Conservation (phyloP, 1,140 invertebrate species). For the Pseudomyrmex sp. region DNA sequence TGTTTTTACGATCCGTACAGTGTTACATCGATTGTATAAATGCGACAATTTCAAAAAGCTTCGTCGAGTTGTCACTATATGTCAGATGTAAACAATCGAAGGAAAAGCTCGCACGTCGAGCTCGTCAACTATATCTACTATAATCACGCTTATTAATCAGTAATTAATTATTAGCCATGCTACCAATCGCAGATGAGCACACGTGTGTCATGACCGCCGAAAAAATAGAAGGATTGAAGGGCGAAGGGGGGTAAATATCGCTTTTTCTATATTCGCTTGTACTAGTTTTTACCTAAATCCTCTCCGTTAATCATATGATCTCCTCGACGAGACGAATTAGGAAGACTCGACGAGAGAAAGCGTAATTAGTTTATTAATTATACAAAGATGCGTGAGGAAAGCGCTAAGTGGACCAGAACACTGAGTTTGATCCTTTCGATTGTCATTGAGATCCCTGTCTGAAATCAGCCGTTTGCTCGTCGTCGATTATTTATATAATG, state of each 20-base stretch:
- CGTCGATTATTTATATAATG: background rate
- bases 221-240: constrained; percentile 36
- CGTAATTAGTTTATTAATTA: constrained; percentile 48
- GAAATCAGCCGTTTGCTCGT: too few relatives aligned
- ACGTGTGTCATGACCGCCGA: constrained; percentile 12
- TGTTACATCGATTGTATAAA: constrained; percentile 14
- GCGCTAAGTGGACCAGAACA: constrained; percentile 46
- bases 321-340: constrained; percentile 73
- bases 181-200: constrained; percentile 3
- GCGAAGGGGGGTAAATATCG: constrained; percentile 7
- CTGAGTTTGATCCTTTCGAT: constrained; percentile 48
- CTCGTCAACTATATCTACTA: constrained; percentile 50
- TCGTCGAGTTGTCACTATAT: constrained; percentile 45
- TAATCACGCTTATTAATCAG: constrained; percentile 57
- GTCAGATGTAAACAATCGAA: constrained; percentile 69
- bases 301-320: background rate
- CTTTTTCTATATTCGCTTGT: constrained; percentile 13
- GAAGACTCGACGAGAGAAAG: constrained; percentile 70
- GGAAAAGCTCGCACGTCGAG: constrained; percentile 63
- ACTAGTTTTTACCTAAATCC: background rate
- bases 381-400: constrained; percentile 59
- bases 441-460: constrained; percentile 12
- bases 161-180: constrained; percentile 52
- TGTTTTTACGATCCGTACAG: background rate
- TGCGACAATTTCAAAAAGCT: constrained; percentile 15